Evolutionary conservation across 2,113 vertebrate species (phyloP), one percentile per base, ranked within the genome.

Genomic region (Murina feae): DNA sequence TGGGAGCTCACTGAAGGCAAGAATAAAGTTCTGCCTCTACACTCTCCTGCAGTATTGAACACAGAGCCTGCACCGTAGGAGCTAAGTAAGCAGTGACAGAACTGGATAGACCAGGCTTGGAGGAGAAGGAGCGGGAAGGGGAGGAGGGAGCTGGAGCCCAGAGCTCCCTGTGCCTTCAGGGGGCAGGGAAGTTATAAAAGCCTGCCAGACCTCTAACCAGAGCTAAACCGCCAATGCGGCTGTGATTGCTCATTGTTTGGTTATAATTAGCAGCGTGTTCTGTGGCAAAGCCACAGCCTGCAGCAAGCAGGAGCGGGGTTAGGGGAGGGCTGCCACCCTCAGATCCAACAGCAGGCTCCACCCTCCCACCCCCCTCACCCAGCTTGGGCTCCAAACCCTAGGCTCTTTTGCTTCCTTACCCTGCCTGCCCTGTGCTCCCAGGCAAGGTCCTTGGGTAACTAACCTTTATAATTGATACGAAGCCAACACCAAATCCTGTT

Each of bases 221-320:
- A 92, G 47, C 92, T 84, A 63, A 21, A 60, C 65, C 9, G 9
- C 32, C 93, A 90, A 95, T 81, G 12, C 42, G 28, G 90, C 86
- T 42, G 90, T 93, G 96, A 97, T 96, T 97, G 93, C 42, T 89
- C 97, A 84, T 87, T 96, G 71, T 94, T 96, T 58, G 23, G 94
- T 95, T 96, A 95, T 47, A 93, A 90, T 95, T 97, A 94, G 96
- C 81, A 72, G 42, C 42, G 4, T 37, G 13, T 78, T 84, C 90
- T 91, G 94, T 74, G 89, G 95, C 66, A 95, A 84, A 89, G 60
- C 37, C 47, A 28, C 58, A 20, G 86, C 30, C 76, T 44, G 12
- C 86, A 9, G 49, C 25, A 5, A 80, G 83, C 23, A 3, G 94
- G 66, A 96, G 69, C 71, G 16, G 75, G 35, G 49, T 16, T 83